phyloP scores from a whole-genome alignment of 1,140 invertebrate genomes.

The Sitobion miscanthi region DNA sequence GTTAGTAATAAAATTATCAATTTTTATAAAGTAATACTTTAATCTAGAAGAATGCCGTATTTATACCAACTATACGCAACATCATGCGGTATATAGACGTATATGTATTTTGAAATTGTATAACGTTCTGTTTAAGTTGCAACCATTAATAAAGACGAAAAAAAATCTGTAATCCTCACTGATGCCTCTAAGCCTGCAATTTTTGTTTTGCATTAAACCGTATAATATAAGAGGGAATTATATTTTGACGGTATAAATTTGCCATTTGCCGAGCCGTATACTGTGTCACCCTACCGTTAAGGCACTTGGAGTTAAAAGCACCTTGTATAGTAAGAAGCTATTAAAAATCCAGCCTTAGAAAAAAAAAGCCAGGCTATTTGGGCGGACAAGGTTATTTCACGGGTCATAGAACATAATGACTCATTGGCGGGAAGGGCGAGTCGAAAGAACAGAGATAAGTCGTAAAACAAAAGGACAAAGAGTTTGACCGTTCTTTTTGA shows the following conservation, averaged over 20 bases:
- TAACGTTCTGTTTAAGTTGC: neutral
- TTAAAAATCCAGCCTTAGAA: constrained; percentile 15
- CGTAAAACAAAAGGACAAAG: constrained; percentile 24
- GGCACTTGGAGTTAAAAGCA: neutral
- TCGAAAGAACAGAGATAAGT: neutral
- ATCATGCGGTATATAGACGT: neutral
- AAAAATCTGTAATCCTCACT: neutral
- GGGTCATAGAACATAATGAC: constrained; percentile 49
- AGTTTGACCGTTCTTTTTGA: constrained; percentile 28
- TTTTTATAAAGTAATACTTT: neutral
- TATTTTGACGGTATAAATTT: constrained; percentile 34
- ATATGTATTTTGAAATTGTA: neutral
- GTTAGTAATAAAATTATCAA: neutral
- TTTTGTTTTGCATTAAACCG: constrained; percentile 11
- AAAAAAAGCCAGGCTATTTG: constrained; percentile 13
- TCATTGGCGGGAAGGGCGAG: constrained; percentile 6
- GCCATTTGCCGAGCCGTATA: neutral
- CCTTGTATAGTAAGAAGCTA: constrained; percentile 37
- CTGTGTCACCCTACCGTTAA: neutral
- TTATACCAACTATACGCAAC: neutral
- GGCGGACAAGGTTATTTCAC: constrained; percentile 50
- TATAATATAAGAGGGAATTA: constrained; percentile 12
- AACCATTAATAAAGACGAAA: neutral
- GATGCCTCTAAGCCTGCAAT: neutral
- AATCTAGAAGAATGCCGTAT: neutral